Conservation (phyloP, 2,797 vertebrate genomes). For the Manis crassicaudata region DNA sequence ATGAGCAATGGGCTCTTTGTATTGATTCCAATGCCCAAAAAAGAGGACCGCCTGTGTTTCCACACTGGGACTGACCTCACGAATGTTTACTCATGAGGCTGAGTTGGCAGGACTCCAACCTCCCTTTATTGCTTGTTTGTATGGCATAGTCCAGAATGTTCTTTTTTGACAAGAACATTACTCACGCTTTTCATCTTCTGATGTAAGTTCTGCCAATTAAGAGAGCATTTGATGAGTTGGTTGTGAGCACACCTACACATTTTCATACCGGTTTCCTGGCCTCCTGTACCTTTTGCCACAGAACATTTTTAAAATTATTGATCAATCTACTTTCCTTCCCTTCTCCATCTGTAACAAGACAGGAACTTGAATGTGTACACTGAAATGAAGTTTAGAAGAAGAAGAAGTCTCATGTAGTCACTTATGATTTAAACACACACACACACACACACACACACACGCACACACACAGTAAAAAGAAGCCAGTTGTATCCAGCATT, state of each 20-base stretch:
- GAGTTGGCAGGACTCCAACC: constrained; percentile 1
- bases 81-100: not conserved
- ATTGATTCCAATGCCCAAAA: not conserved
- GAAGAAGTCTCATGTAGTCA: constrained; percentile 46
- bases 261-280: not conserved
- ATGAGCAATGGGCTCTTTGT: not conserved
- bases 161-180: constrained; percentile 42
- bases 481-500: constrained; percentile 29
- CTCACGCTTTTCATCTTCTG: constrained; percentile 1
- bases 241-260: not conserved
- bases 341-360: not conserved
- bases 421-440: not conserved
- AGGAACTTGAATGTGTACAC: constrained; percentile 12
- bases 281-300: not conserved
- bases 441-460: not conserved
- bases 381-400: constrained; percentile 43
- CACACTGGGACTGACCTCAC: constrained; percentile 9
- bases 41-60: constrained; percentile 40
- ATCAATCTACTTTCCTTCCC: not conserved
- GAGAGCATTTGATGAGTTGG: not conserved
- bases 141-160: constrained; percentile 25
- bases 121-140: constrained; percentile 46
- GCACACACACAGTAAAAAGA: not conserved
- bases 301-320: not conserved
- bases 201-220: constrained; percentile 2